Base-by-base conservation (phyloP, 2,797 vertebrate genomes). In the Sphaeramia orbicularis region DNA sequence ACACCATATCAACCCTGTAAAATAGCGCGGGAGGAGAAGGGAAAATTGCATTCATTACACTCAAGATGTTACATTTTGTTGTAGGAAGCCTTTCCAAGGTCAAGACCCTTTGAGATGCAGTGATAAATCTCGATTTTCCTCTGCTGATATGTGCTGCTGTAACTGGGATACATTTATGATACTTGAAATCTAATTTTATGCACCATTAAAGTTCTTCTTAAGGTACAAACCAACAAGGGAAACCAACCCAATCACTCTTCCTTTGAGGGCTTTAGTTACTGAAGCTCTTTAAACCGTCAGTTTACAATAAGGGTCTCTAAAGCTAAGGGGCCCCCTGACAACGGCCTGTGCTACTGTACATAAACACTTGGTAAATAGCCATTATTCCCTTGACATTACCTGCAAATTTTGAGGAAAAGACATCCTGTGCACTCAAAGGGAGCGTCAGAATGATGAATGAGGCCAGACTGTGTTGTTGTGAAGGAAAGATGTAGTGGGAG, bases 381-480 rank as follows among this genome's bases (percentile, higher is more conserved):
- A 76, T 87, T 86, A 81, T 74, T 68, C 53, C 62, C 49, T 43
- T 69, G 75, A 71, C 70, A 19, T 66, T 73, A 78, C 64, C 71
- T 61, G 44, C 60, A 59, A 43, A 61, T 60, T 38, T 55, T 27
- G 56, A 69, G 72, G 36, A 49, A 21, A 81, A 57, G 71, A 74
- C 84, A 77, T 88, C 78, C 85, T 85, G 78, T 81, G 64, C 58
- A 67, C 61, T 62, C 77, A 67, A 15, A 54, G 58, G 7, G 38
- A 58, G 76, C 65, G 73, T 74, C 80, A 81, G 59, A 12, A 72
- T 86, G 87, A 88, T 81, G 81, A 76, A 89, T 81, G 78, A 86
- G 85, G 65, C 53, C 4, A 0, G 36, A 4, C 47, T 0, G 9
- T 47, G 65, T 73, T 75, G 78, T 82, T 78, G 47, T 76, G 71